Percentiles rank a stretch among this genome's conserved stretches.
Conservation (phyloP, 2,888 invertebrate species). For the Geophilus truncorum region DNA sequence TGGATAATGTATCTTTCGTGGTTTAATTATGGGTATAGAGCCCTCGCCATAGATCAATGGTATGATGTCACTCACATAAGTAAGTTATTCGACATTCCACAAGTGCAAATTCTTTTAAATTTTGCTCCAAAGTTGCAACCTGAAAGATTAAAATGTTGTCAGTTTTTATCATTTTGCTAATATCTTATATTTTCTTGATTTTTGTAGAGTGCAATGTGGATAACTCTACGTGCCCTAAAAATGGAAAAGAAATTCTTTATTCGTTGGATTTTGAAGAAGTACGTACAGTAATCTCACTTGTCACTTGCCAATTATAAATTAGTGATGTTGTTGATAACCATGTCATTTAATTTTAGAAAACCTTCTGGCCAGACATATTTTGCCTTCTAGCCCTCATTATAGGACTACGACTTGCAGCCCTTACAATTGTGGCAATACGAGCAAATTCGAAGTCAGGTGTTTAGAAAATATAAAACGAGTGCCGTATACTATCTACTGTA, state of each 20-base stretch:
- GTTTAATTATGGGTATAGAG: constrained; percentile 49
- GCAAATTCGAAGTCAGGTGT: too few species aligned
- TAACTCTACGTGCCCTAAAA: constrained; percentile 70
- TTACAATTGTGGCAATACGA: constrained; percentile 57
- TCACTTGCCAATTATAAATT: too few species aligned
- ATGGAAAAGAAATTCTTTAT: constrained; percentile 71
- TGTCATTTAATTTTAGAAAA: constrained; percentile 52
- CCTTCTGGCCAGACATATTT: constrained; percentile 66
- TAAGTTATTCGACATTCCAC: constrained; percentile 51
- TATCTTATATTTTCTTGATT: constrained; percentile 37
- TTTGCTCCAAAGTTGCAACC: too few species aligned
- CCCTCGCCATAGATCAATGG: constrained; percentile 49
- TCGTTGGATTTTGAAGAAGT: constrained; percentile 63
- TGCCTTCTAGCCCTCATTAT: constrained; percentile 65
- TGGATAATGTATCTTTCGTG: constrained; percentile 48
- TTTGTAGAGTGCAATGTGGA: constrained; percentile 46
- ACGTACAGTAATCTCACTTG: background rate
- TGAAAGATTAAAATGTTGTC: background rate
- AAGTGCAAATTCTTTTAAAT: too few species aligned
- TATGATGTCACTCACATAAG: constrained; percentile 43
- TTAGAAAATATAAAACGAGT: too few species aligned
- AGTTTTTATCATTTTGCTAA: background rate
- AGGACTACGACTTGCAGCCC: constrained; percentile 69
- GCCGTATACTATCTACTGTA: too few species aligned
- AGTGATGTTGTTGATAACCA: background rate